Evolutionary conservation across 1,140 invertebrate genomes (phyloP).

Genomic region (Aradophagus sp.): DNA sequence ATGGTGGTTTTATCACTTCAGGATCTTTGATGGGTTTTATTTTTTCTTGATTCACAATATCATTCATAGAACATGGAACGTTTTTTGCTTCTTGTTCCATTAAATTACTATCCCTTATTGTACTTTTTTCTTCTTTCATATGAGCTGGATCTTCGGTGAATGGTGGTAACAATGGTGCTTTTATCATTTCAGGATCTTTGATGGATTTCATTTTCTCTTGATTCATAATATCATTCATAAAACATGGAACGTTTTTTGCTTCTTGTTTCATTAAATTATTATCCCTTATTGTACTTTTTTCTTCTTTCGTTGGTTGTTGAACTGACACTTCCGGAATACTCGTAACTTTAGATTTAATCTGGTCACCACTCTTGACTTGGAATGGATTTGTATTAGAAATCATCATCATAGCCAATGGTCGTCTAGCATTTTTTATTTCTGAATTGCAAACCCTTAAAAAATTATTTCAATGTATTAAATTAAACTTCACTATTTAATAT

Average conservation of each 20-base stretch:
- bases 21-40: not conserved
- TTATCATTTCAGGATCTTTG: not conserved
- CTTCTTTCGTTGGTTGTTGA: constrained; percentile 4
- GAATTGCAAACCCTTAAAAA: constrained; percentile 57
- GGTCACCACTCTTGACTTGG: too few relatives aligned
- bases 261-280: constrained; percentile 24
- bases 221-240: too few relatives aligned
- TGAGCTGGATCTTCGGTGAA: too few relatives aligned
- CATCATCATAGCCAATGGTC: constrained; percentile 51
- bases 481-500: too few relatives aligned
- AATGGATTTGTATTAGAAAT: not conserved
- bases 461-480: too few relatives aligned
- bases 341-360: too few relatives aligned
- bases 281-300: constrained; percentile 12
- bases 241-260: constrained; percentile 5
- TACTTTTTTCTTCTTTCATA: constrained; percentile 12
- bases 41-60: too few relatives aligned
- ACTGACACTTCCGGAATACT: too few relatives aligned
- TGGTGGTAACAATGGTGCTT: not conserved
- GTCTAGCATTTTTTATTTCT: constrained; percentile 55
- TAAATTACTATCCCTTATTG: constrained; percentile 24
- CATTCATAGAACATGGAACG: too few relatives aligned
- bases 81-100: constrained; percentile 13
- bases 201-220: not conserved
- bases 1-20: not conserved